Evolutionary conservation across 2,113 vertebrate species (phyloP).

Genomic region (Ascaphus truei): DNA sequence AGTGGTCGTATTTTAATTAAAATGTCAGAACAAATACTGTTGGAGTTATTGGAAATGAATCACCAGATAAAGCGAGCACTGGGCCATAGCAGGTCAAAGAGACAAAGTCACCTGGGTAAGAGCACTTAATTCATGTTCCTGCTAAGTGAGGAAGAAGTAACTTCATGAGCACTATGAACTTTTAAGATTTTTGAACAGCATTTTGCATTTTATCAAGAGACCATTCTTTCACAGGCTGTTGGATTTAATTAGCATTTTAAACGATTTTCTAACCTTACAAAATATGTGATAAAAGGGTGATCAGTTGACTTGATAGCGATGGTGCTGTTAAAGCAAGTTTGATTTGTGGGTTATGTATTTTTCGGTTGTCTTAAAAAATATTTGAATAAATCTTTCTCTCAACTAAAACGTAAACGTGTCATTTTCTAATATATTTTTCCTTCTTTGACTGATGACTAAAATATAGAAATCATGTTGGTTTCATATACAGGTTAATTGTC

Average conservation of each 20-base stretch:
- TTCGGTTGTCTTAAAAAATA: no score
- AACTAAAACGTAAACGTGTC: no score
- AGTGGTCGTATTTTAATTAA: constrained; percentile 91
- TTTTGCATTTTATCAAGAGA: constrained; percentile 49
- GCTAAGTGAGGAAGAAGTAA: constrained; percentile 65
- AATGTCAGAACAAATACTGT: constrained; percentile 91
- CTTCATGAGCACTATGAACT: constrained; percentile 61
- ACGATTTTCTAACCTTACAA: constrained; percentile 23
- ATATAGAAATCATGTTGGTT: no score
- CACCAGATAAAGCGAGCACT: constrained; percentile 80
- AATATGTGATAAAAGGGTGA: not conserved
- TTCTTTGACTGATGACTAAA: no score
- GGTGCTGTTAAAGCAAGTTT: not conserved
- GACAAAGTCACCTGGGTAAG: constrained; percentile 78
- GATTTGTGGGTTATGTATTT: constrained; percentile 1
- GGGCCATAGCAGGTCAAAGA: constrained; percentile 85
- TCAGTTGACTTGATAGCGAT: not conserved
- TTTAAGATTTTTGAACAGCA: constrained; percentile 56
- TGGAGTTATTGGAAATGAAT: constrained; percentile 86
- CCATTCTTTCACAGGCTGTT: constrained; percentile 49
- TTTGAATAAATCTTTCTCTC: no score
- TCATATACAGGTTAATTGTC: no score
- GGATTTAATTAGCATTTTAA: constrained; percentile 53
- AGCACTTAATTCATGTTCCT: constrained; percentile 74
- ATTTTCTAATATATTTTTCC: no score